Evolutionary conservation across 2,888 invertebrate genomes (phyloP).

Genomic region (Pollenia angustigena): DNA sequence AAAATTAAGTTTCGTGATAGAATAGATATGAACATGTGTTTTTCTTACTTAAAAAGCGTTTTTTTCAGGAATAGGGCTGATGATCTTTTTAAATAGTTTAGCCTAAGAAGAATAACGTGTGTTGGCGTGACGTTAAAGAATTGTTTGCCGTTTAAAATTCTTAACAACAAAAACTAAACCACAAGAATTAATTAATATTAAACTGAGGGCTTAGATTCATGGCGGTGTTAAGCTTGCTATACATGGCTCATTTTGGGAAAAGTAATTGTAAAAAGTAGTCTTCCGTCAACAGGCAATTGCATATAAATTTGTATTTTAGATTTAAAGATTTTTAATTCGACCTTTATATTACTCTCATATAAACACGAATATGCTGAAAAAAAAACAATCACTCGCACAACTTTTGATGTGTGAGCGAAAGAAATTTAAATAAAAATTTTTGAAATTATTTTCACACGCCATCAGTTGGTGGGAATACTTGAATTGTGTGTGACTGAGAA

Average conservation of each 20-base stretch:
- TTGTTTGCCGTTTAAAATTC: neutral
- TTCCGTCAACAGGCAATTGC: conserved; percentile 39
- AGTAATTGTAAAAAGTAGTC: conserved; percentile 34
- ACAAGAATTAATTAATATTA: conserved; percentile 18
- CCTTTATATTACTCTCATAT: conserved; percentile 28
- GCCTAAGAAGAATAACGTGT: neutral
- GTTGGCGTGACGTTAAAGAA: conserved; percentile 29
- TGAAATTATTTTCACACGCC: conserved; percentile 81
- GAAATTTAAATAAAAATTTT: conserved; percentile 74
- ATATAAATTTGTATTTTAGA: conserved; percentile 39
- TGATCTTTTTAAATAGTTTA: neutral
- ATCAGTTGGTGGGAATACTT: conserved; percentile 72
- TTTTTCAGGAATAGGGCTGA: neutral
- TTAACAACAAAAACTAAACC: neutral
- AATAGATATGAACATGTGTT: too few relatives aligned
- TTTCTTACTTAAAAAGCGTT: too few relatives aligned
- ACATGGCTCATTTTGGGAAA: neutral
- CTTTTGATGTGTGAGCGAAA: conserved; percentile 51
- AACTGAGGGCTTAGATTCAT: conserved; percentile 18
- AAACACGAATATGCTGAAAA: neutral
- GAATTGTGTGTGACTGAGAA: conserved; percentile 79
- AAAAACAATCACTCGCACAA: conserved; percentile 4
- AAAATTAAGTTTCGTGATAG: too few relatives aligned
- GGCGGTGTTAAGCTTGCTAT: neutral
- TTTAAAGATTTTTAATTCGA: conserved; percentile 21